Evolutionary conservation across 2,888 invertebrate genomes (phyloP).

Genomic region (Trachelus iudaicus): DNA sequence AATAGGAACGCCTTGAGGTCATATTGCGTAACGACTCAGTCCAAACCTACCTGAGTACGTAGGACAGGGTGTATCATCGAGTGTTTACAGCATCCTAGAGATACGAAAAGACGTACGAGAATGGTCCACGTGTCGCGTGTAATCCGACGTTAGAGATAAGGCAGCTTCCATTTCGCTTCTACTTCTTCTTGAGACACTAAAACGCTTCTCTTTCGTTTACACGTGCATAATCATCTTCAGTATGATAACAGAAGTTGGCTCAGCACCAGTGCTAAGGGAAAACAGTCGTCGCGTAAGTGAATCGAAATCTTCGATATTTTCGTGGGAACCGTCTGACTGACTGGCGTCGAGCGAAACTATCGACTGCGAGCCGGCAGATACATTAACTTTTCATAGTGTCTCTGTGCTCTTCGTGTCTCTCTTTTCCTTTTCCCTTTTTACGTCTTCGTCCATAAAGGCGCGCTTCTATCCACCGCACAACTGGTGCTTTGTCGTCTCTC

Average conservation of each 20-base stretch:
- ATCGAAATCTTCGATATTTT: not conserved
- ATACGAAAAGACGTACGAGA: not conserved
- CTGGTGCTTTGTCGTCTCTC: not conserved
- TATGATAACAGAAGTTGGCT: not conserved
- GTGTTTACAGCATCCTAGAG: not conserved
- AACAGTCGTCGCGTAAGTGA: not conserved
- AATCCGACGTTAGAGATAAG: not conserved
- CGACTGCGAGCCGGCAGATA: not conserved
- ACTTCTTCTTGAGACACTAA: not conserved
- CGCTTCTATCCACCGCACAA: not conserved
- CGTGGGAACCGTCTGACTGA: not conserved
- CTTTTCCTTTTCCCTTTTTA: not conserved
- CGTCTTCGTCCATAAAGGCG: not conserved
- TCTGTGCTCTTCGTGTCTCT: not conserved
- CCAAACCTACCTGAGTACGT: not conserved
- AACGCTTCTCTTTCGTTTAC: not conserved
- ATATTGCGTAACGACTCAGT: not conserved
- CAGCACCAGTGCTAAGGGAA: not conserved
- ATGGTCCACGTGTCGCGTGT: not conserved
- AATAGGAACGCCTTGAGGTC: not conserved
- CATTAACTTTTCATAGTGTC: not conserved
- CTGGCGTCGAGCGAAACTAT: not conserved
- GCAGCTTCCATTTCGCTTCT: not conserved
- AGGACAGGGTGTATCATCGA: not conserved
- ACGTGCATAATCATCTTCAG: not conserved